Evolutionary conservation across 53 echinoderm and acorn worm species (phyloP).

Genomic region (Apostichopus leukothele): DNA sequence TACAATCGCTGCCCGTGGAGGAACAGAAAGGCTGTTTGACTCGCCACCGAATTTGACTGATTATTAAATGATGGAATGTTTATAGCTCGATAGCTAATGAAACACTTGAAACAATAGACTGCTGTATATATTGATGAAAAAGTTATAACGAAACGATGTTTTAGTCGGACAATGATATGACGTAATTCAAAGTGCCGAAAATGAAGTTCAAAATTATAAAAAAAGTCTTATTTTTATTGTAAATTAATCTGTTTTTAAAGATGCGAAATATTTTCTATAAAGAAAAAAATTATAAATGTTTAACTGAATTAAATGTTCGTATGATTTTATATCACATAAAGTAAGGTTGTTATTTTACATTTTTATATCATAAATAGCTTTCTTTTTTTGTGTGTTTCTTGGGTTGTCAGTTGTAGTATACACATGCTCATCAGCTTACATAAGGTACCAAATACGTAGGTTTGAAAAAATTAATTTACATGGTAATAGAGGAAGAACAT

Average conservation of each 20-base stretch:
- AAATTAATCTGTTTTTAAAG: constrained; percentile 8
- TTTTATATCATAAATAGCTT: neutral
- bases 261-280: constrained; percentile 11
- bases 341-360: constrained; percentile 7
- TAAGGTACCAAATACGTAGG: no score
- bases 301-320: neutral
- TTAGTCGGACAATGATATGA: neutral
- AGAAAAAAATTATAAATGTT: neutral
- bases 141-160: neutral
- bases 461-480: no score
- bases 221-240: neutral
- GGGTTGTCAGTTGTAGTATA: neutral
- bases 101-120: no score
- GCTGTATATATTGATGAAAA: no score
- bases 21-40: no score
- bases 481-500: no score
- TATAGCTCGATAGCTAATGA: no score
- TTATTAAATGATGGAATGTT: no score
- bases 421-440: no score
- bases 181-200: neutral
- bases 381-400: neutral
- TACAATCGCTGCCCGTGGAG: no score
- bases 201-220: neutral
- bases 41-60: no score
- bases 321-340: neutral